Evolutionary conservation across 2,797 vertebrate species (phyloP).

Genomic region (Distichodus sexfasciatus): DNA sequence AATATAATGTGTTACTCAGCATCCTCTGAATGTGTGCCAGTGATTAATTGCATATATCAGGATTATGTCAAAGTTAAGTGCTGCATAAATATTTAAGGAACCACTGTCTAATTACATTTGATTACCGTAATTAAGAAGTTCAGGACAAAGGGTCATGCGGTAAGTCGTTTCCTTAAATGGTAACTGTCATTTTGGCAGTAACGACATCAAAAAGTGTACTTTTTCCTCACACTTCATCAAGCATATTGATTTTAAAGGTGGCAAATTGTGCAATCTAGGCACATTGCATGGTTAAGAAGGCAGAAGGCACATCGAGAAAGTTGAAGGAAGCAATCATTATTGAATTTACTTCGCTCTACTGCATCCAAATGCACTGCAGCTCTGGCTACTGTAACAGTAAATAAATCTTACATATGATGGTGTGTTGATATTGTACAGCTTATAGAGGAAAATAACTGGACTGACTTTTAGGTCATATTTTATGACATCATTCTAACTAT

Average conservation of each 20-base stretch:
- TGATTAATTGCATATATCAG: conserved; percentile 54
- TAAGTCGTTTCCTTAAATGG: conserved; percentile 53
- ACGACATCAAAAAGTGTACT: conserved; percentile 45
- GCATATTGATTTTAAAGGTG: conserved; percentile 50
- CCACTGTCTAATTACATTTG: conserved; percentile 66
- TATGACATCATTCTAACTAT: neutral
- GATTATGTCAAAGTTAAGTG: conserved; percentile 61
- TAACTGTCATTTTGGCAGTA: conserved; percentile 48
- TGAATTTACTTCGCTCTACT: conserved; percentile 9
- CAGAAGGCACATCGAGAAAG: conserved; percentile 25
- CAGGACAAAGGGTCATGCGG: conserved; percentile 54
- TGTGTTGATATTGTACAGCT: neutral
- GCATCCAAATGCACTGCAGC: neutral
- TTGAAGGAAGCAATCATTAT: conserved; percentile 12
- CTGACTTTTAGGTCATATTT: neutral
- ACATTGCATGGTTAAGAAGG: conserved; percentile 20
- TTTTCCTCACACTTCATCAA: conserved; percentile 28
- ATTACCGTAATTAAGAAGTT: conserved; percentile 69
- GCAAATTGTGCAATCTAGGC: conserved; percentile 31
- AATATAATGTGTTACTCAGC: conserved; percentile 34
- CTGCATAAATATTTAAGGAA: conserved; percentile 64
- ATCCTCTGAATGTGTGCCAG: conserved; percentile 32
- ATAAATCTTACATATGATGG: neutral
- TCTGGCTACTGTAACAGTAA: neutral
- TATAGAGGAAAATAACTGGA: neutral